Evolutionary conservation across 2,888 invertebrate species (phyloP).

Genomic region (Oligia fasciuncula): DNA sequence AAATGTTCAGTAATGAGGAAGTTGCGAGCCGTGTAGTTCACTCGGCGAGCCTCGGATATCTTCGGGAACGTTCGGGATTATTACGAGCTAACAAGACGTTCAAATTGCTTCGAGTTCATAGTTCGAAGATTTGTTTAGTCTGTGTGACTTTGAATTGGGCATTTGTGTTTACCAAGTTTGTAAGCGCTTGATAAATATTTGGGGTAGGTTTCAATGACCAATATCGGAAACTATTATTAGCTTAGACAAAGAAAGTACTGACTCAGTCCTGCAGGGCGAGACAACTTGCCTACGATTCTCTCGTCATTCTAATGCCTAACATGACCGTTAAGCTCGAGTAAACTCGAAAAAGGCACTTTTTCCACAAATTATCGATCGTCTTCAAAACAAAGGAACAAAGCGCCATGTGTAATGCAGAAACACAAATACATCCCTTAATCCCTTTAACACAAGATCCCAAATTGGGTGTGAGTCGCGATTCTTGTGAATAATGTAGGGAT

Average conservation of each 20-base stretch:
- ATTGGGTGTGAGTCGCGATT: constrained; percentile 21
- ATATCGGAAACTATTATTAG: not conserved
- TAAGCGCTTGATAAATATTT: constrained; percentile 2
- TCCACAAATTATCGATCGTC: not conserved
- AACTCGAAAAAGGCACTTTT: too few species aligned
- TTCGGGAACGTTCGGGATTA: constrained; percentile 30
- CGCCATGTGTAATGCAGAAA: constrained; percentile 14
- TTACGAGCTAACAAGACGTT: constrained; percentile 46
- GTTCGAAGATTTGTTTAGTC: constrained; percentile 31
- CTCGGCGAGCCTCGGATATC: constrained; percentile 16
- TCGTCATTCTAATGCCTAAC: too few species aligned
- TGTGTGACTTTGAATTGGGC: not conserved
- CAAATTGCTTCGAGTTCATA: constrained; percentile 32
- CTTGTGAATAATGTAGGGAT: constrained; percentile 42
- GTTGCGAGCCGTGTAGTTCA: constrained; percentile 47
- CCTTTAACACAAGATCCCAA: constrained; percentile 13
- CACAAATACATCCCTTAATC: constrained; percentile 1
- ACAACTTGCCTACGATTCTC: too few species aligned
- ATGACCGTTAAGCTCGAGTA: too few species aligned
- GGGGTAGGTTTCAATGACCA: not conserved
- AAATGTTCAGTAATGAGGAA: constrained; percentile 62
- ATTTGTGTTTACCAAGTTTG: constrained; percentile 21
- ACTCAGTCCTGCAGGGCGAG: too few species aligned
- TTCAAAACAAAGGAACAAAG: constrained; percentile 23
- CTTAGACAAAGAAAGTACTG: not conserved